Evolutionary conservation across 2,797 vertebrate genomes (phyloP), one percentile per base, ranked within the genome.

Genomic region (Synanceia verrucosa): DNA sequence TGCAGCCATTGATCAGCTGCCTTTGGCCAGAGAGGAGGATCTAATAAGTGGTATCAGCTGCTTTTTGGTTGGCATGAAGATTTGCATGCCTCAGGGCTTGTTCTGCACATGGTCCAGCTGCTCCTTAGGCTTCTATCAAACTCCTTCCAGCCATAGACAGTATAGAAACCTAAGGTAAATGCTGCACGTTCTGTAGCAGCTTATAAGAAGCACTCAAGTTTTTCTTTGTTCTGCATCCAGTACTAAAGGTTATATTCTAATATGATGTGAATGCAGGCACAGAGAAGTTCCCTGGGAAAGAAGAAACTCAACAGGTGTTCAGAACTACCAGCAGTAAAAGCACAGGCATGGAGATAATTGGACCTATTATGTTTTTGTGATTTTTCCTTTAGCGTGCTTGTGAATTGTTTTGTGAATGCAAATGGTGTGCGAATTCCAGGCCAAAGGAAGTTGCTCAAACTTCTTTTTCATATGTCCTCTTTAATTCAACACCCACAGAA

Each of bases 41-140:
- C 21, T 56, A 59, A 33, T 57, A 69, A 61, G 28, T 63, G 67
- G 31, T 31, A 47, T 59, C 79, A 79, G 67, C 70, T 70, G 62
- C 48, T 59, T n/a, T 46, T 33, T 58, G 16, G 19, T 31, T 69
- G 48, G 34, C 68, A 74, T 31, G 29, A 44, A 64, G 47, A 43
- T 33, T 0, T 9, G 36, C 43, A 60, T 65, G 58, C 26, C 37
- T 65, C n/a, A 10, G n/a, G 19, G 31, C 46, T 47, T 31, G 16
- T 36, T 70, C 36, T 52, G 66, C 37, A 29, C 21, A 41, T 4
- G 5, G 43, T 23, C 43, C 52, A 58, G 58, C 65, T 68, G 34
- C 44, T 59, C 58, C 44, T 66, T 36, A 53, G 58, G n/a, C 59
- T 68, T 50, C 55, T 55, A 34, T 33, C 37, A 24, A n/a, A 62